Conservation (phyloP, 1,140 invertebrate species). For the Callitettix versicolor region DNA sequence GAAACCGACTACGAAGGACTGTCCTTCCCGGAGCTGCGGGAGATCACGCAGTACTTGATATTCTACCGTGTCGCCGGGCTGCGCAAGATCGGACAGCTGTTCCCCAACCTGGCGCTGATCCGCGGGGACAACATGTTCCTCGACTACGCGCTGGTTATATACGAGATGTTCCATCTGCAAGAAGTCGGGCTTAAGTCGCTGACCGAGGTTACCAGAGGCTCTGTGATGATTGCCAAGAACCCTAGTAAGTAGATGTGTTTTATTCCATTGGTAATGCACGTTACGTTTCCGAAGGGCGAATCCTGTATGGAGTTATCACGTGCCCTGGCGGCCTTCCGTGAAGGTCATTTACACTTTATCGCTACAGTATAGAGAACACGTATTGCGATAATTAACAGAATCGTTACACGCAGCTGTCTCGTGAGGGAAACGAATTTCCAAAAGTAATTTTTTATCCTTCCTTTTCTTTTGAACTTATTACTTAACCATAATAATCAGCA, state of each 20-base stretch:
- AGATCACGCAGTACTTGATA: slow-evolving; percentile 56
- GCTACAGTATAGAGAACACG: no score
- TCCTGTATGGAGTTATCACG: no score
- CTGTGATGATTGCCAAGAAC: slow-evolving; percentile 80
- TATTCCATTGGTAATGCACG: no score
- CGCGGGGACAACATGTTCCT: slow-evolving; percentile 71
- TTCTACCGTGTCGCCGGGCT: slow-evolving; percentile 66
- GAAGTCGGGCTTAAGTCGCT: slow-evolving; percentile 74
- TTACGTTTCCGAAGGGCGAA: no score
- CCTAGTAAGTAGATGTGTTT: slow-evolving; percentile 38
- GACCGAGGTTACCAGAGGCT: slow-evolving; percentile 67
- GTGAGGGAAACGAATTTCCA: no score
- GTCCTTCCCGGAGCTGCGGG: slow-evolving; percentile 51
- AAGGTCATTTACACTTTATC: no score
- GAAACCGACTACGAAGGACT: slow-evolving; percentile 40
- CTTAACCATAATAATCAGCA: no score
- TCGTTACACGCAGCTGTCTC: no score
- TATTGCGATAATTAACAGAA: no score
- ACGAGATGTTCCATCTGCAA: slow-evolving; percentile 54
- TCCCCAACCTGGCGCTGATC: slow-evolving; percentile 89
- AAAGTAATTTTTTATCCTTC: no score
- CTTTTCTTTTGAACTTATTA: no score
- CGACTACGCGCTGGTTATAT: slow-evolving; percentile 77
- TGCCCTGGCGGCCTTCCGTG: no score
- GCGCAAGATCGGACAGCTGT: slow-evolving; percentile 64